These are phyloP conservation scores for Drosophila repletoides DNA, from an alignment of 1,140 invertebrate genomes.

Conservation along the genomic window DNA sequence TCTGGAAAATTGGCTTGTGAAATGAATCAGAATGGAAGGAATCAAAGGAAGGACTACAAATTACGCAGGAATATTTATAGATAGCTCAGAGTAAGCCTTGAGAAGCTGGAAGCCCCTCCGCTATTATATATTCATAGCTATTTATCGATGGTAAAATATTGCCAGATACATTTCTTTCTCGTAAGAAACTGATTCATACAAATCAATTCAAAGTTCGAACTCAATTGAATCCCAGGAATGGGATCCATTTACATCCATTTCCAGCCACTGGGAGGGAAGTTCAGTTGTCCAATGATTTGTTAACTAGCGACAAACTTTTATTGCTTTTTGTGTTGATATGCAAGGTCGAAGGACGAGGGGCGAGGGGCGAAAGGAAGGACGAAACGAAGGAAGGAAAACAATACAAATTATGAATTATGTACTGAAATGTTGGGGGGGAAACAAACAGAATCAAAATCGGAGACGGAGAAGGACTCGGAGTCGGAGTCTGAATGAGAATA, in stretches of 20 bases:
- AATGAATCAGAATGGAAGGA: too few species aligned
- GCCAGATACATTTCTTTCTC: neutral
- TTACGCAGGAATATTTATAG: slow-evolving; percentile 3
- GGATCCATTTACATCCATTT: slow-evolving; percentile 2
- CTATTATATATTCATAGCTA: neutral
- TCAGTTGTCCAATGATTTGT: slow-evolving; percentile 59
- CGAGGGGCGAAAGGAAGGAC: neutral
- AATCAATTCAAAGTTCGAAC: slow-evolving; percentile 29
- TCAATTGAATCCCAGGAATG: slow-evolving; percentile 4
- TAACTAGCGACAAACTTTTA: slow-evolving; percentile 73
- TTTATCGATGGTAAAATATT: neutral
- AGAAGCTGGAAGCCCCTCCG: too few species aligned
- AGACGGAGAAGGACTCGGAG: neutral
- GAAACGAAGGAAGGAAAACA: slow-evolving; percentile 31
- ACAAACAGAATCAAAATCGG: slow-evolving; percentile 5
- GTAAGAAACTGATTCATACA: slow-evolving; percentile 13
- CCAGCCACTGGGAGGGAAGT: neutral
- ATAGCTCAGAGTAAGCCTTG: too few species aligned
- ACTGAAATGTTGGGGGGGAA: slow-evolving; percentile 34
- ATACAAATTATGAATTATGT: slow-evolving; percentile 75
- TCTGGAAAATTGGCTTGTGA: too few species aligned
- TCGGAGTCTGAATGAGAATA: neutral
- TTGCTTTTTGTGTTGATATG: slow-evolving; percentile 59
- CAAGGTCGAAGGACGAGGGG: neutral
- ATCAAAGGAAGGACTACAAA: too few species aligned